These are phyloP conservation scores for Protosalanx chinensis DNA, from an alignment of 2,797 vertebrate genomes.

Conservation along the genomic window DNA sequence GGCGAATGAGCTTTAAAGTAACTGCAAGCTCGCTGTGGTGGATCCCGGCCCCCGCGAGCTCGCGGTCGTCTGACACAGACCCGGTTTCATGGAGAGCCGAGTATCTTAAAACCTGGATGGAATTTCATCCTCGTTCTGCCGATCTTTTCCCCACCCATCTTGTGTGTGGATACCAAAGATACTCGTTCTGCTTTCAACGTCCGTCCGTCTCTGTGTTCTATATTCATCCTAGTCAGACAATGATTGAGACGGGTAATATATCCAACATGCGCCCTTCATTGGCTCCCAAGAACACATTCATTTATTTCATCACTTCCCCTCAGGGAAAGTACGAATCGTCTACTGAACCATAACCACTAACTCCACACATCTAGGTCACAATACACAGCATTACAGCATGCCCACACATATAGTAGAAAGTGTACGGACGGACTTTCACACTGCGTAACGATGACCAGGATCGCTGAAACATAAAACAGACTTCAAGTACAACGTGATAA, in stretches of 20 bases:
- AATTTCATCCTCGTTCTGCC: constrained; percentile 56
- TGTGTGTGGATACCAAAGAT: constrained; percentile 27
- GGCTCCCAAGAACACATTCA: constrained; percentile 21
- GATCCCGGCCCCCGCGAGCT: constrained; percentile 33
- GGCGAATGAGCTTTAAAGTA: constrained; percentile 27
- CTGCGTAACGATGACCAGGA: no score
- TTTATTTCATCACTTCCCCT: not conserved
- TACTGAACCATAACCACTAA: not conserved
- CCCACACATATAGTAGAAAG: not conserved
- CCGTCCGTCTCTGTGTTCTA: constrained; percentile 22
- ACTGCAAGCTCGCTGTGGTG: constrained; percentile 42
- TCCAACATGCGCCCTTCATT: constrained; percentile 27
- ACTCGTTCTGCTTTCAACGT: constrained; percentile 48
- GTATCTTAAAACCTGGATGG: constrained; percentile 59
- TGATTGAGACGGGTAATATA: constrained; percentile 34
- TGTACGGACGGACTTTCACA: not conserved
- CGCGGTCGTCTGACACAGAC: constrained; percentile 53
- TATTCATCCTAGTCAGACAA: constrained; percentile 17
- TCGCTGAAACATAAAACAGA: no score
- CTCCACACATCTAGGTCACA: no score
- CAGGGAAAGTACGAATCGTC: not conserved
- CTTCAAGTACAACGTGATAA: no score
- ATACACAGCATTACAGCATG: not conserved
- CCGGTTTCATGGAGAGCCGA: constrained; percentile 46
- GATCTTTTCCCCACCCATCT: constrained; percentile 13